phyloP scores from a whole-genome alignment of 2,797 vertebrate genomes.

The Bovichtus variegatus region DNA sequence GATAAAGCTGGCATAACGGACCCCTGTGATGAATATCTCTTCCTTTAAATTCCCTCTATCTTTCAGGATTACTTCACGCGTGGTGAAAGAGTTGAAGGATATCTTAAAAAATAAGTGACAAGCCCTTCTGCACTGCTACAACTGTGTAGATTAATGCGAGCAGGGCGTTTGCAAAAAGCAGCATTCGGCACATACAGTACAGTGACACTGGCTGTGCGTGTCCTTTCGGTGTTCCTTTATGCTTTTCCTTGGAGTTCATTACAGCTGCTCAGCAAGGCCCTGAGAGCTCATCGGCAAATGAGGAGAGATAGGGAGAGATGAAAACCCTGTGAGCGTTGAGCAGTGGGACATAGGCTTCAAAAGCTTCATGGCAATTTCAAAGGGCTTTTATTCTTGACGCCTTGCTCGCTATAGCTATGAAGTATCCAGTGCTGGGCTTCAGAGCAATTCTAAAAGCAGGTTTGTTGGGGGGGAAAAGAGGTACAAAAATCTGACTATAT shows the following conservation, averaged over 20 bases:
- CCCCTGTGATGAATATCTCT: conserved; percentile 13
- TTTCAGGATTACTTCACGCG: conserved; percentile 5
- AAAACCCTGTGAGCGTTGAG: conserved; percentile 65
- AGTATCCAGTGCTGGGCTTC: conserved; percentile 30
- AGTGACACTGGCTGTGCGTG: conserved; percentile 22
- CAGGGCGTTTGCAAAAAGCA: conserved; percentile 34
- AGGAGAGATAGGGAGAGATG: conserved; percentile 67
- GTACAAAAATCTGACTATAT: conserved; percentile 20
- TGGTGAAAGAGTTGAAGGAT: conserved; percentile 12
- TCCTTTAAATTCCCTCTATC: neutral
- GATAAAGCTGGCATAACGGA: conserved; percentile 30
- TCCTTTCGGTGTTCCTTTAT: conserved; percentile 21
- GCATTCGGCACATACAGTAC: conserved; percentile 7
- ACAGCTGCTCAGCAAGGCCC: conserved; percentile 54
- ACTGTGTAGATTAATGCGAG: conserved; percentile 14
- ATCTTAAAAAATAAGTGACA: conserved; percentile 31
- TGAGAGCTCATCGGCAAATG: conserved; percentile 63
- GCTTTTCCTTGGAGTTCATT: conserved; percentile 64
- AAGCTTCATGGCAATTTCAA: conserved; percentile 74
- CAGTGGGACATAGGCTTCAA: conserved; percentile 73
- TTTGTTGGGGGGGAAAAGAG: conserved; percentile 4
- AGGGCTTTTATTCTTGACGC: conserved; percentile 56
- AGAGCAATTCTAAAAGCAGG: conserved; percentile 38
- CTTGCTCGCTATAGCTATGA: conserved; percentile 25
- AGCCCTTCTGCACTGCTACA: neutral